Base-by-base conservation (phyloP, 2,888 invertebrate genomes). In the Zele albiditarsus region DNA sequence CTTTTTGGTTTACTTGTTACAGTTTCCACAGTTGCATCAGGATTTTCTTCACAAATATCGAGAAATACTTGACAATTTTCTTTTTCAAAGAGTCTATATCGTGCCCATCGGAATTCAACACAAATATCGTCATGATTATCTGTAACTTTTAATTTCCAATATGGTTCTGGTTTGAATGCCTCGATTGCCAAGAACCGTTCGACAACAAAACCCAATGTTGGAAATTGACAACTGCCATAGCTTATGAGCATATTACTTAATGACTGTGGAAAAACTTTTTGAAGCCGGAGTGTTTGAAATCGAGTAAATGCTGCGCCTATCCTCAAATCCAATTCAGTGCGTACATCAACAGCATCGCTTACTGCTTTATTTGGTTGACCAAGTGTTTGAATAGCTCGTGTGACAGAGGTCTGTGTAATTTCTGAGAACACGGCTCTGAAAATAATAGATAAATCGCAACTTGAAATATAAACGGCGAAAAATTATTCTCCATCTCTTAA, bases 201-300 rank as follows among this genome's bases (percentile, higher is more conserved):
- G 0, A 98, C 99, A n/a, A 99, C 98, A 92, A 99, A 99, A 1
- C 99, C 99, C n/a, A 99, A 91, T 0, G 99, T 99, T 5, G 99
- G 99, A 89, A 99, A 99, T 90, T 99, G 99, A 87, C 99, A 99
- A 75, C 97, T 98, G 2, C 99, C 99, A 89, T 99, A 99, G 89
- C 98, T 99, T 65, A 99, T 95, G 1, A 98, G 88, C 87, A 95
- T 94, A 73, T 96, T 93, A 0, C 93, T 92, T 69, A 96, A 91
- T 81, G 92, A 93, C 49, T 90, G 90, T 0, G 96, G 96, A 86
- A 97, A 97, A 12, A 94, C 92, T 84, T 93, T 93, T 86, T 95
- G 94, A 6, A 99, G 90, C 14, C 98, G 92, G 77, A 99, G 88
- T 0, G 99, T 99, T 91, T 99, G 99, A 85, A 99, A 96, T 73